These are phyloP conservation scores for Eurystomus glaucurus DNA, from an alignment of 2,797 vertebrate genomes.

Conservation along the genomic window DNA sequence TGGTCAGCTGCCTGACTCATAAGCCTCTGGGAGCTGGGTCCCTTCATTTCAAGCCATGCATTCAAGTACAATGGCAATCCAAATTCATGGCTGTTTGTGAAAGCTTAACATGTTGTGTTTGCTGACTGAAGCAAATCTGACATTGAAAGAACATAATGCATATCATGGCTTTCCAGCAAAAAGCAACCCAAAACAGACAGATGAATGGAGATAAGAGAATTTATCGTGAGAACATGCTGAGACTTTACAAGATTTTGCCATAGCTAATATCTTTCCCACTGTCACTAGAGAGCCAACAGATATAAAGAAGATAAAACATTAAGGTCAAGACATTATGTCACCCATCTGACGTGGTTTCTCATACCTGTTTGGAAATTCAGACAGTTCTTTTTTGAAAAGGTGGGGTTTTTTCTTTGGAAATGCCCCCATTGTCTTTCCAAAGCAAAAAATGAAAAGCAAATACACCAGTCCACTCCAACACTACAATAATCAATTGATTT, in stretches of 20 bases:
- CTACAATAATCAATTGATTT: neutral
- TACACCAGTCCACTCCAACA: neutral
- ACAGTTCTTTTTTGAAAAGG: neutral
- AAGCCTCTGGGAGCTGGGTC: neutral
- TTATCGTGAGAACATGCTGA: neutral
- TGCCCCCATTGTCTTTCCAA: neutral
- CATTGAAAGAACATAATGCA: neutral
- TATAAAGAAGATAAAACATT: neutral
- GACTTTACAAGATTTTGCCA: neutral
- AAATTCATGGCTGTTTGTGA: neutral
- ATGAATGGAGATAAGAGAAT: neutral
- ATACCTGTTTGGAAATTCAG: neutral
- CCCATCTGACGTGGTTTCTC: neutral
- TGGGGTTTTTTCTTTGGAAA: neutral
- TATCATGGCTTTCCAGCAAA: neutral
- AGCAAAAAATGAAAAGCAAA: slow-evolving; percentile 7
- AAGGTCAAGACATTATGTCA: neutral
- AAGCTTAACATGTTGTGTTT: neutral
- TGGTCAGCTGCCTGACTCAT: neutral
- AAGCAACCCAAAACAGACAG: neutral
- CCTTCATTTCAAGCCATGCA: neutral
- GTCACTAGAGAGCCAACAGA: neutral
- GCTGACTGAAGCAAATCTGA: neutral
- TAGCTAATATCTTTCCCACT: neutral
- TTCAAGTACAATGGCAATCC: neutral